These are phyloP conservation scores for Idris sp. DNA, from an alignment of 1,140 invertebrate species.

Conservation along the genomic window DNA sequence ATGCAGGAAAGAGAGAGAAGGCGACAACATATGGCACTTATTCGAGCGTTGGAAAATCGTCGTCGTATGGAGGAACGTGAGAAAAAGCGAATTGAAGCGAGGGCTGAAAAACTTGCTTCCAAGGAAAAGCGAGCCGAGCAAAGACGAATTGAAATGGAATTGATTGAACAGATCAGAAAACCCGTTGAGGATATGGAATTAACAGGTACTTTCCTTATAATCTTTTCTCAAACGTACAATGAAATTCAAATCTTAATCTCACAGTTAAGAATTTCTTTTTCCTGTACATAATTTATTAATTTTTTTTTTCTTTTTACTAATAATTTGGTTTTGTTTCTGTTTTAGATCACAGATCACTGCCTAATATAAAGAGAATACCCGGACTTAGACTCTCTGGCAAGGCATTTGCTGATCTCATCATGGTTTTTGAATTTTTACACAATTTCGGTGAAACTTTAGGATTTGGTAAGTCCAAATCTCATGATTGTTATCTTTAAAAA, in stretches of 20 bases:
- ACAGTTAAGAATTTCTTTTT: too few relatives aligned
- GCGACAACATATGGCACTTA: slow-evolving; percentile 92
- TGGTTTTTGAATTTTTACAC: slow-evolving; percentile 96
- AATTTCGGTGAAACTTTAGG: slow-evolving; percentile 96
- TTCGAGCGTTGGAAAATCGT: slow-evolving; percentile 90
- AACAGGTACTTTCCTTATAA: slow-evolving; percentile 78
- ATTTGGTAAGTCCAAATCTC: slow-evolving; percentile 83
- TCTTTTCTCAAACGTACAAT: too few relatives aligned
- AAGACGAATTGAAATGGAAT: slow-evolving; percentile 89
- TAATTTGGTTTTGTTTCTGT: too few relatives aligned
- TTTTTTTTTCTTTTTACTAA: too few relatives aligned
- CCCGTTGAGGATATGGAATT: slow-evolving; percentile 92
- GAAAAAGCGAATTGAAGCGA: slow-evolving; percentile 87
- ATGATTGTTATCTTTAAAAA: not conserved
- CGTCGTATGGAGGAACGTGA: slow-evolving; percentile 93
- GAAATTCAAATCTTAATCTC: too few relatives aligned
- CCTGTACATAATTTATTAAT: too few relatives aligned
- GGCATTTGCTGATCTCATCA: slow-evolving; percentile 93
- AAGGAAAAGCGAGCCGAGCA: slow-evolving; percentile 91
- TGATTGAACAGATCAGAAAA: slow-evolving; percentile 90
- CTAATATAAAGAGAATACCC: slow-evolving; percentile 87
- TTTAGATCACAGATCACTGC: slow-evolving; percentile 84
- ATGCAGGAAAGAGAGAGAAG: slow-evolving; percentile 91
- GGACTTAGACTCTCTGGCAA: slow-evolving; percentile 90
- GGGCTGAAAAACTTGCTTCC: slow-evolving; percentile 86